These are phyloP conservation scores for Acridotheres tristis DNA, from an alignment of 2,797 vertebrate genomes.

Conservation along the genomic window DNA sequence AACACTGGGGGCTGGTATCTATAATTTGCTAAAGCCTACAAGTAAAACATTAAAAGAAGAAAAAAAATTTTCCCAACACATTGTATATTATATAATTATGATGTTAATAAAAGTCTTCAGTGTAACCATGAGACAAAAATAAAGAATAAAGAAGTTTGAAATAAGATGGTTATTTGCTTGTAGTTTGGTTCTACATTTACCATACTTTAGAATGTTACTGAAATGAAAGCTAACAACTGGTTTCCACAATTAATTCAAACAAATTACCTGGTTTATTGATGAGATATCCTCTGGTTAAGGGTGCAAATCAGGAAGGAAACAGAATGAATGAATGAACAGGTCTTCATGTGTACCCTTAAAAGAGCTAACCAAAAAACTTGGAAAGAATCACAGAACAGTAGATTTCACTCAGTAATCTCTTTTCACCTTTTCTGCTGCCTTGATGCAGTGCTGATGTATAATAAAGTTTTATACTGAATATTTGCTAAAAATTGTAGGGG, in stretches of 20 bases:
- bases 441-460: background rate
- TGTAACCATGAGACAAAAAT: background rate
- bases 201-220: background rate
- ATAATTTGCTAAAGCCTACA: constrained; percentile 24
- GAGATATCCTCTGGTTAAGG: background rate
- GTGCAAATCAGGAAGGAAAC: background rate
- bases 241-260: background rate
- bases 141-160: background rate
- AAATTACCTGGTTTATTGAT: background rate
- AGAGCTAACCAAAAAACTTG: background rate
- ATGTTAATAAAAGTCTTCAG: background rate
- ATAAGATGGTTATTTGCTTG: background rate
- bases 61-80: background rate
- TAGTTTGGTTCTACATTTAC: background rate
- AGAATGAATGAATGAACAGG: background rate
- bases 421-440: too few relatives aligned
- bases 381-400: background rate
- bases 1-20: constrained; percentile 9
- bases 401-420: background rate
- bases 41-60: constrained; percentile 36
- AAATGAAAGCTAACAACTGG: background rate
- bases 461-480: background rate
- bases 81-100: background rate
- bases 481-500: background rate
- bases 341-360: background rate